Evolutionary conservation across 2,797 vertebrate genomes (phyloP), one percentile per base, ranked within the genome.

Genomic region (Chelidonichthys spinosus): DNA sequence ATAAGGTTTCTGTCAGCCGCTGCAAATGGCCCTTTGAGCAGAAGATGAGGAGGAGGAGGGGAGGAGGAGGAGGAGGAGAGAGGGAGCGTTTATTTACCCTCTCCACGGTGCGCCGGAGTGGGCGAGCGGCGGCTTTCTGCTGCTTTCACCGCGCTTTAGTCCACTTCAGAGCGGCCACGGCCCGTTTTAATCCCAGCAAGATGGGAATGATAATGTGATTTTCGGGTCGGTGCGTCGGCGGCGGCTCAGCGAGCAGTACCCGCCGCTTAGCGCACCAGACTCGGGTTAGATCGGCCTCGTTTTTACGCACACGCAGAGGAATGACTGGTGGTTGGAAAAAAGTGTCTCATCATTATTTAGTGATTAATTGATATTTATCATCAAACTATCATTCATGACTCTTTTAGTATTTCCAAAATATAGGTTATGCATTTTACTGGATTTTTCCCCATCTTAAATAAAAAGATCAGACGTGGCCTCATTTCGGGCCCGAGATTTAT

Each of bases 1-100:
- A 14, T 47, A 82, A 85, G 52, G 78, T 68, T 74, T 66, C 78
- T 84, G 83, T 84, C 81, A 84, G 73, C 79, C 67, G 72, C 62
- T 46, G 72, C 37, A 65, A 78, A 76, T 63, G 83, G 47, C 52
- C 69, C 54, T 77, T 14, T 54, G 64, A 75, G 72, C 44, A 35
- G 76, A 3, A 9, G 81, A 60, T 14, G 72, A 78, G 33, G 62
- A 76, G 36, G 62, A 37, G 49, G 54, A 37, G 46, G 63, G n/a
- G n/a, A n/a, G n/a, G n/a, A 33, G 47, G 59, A 35, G 52, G 37
- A 10, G 40, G 52, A 33, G 63, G 14, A 37, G 74, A n/a, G 50
- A 58, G 33, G 33, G 50, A 39, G 56, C 36, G 74, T 70, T 81
- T 81, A 81, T 79, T 86, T 69, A 76, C 70, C 64, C 68, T 76